A percentile compares a stretch with the other conserved stretches of the same genome.
Conservation (phyloP, 2,797 vertebrate species). For the Echiichthys vipera region DNA sequence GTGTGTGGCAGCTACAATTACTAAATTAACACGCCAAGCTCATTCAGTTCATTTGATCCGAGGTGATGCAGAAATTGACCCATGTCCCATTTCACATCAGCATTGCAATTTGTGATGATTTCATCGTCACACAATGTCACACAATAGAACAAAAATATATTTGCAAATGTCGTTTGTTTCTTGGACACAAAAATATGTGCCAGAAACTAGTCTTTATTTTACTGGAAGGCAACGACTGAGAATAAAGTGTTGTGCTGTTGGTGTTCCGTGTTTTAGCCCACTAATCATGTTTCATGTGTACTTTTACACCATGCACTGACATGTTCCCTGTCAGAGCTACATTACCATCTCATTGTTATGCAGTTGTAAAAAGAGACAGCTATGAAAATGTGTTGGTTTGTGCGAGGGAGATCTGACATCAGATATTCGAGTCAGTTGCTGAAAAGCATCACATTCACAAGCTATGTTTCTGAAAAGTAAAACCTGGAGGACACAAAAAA, state of each 20-base stretch:
- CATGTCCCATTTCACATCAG: constrained; percentile 17
- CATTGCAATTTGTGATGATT: constrained; percentile 1
- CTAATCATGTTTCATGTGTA: constrained; percentile 17
- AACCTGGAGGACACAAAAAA: constrained; percentile 27
- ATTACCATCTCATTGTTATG: constrained; percentile 48
- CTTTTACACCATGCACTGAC: neutral
- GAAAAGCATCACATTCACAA: constrained; percentile 22
- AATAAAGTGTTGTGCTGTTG: neutral
- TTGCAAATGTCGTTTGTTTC: neutral
- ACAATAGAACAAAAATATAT: neutral
- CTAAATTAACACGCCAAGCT: constrained; percentile 14
- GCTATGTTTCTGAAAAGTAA: constrained; percentile 24
- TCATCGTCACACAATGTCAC: neutral
- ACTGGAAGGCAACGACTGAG: neutral
- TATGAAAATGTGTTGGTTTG: constrained; percentile 26
- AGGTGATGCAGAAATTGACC: neutral
- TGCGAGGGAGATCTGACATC: constrained; percentile 30
- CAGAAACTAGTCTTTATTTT: neutral
- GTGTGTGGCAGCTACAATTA: constrained; percentile 2
- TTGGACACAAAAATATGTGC: neutral
- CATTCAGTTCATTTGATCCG: constrained; percentile 9
- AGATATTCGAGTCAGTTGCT: constrained; percentile 27
- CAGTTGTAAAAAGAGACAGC: constrained; percentile 30
- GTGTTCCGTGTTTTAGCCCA: constrained; percentile 18
- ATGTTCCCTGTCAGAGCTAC: constrained; percentile 13